Evolutionary conservation across 1,140 invertebrate genomes (phyloP).

Genomic region (Temnothorax curvispinosus): DNA sequence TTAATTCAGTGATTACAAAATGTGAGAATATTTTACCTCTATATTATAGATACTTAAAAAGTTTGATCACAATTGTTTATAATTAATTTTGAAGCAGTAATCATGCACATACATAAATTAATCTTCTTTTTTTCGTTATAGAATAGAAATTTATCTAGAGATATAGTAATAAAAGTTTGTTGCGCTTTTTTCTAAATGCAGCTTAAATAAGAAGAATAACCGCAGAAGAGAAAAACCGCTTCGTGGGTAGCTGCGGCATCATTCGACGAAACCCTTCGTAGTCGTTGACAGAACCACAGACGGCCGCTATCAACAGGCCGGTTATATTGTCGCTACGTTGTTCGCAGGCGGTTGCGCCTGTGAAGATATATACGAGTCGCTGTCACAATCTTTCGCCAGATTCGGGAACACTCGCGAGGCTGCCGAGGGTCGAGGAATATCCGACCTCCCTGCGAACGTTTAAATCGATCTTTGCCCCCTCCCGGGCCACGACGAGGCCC

Average conservation of each 20-base stretch:
- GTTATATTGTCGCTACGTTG: constrained; percentile 33
- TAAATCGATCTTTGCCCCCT: constrained; percentile 71
- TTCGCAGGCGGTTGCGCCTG: constrained; percentile 34
- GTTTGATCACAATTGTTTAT: no score
- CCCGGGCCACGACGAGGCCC: constrained; percentile 7
- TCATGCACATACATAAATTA: not conserved
- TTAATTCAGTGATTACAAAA: not conserved
- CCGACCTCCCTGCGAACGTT: constrained; percentile 65
- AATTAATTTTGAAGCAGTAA: no score
- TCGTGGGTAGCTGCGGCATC: constrained; percentile 27
- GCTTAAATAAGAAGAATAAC: not conserved
- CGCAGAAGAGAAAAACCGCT: not conserved
- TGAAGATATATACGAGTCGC: constrained; percentile 69
- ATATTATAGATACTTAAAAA: no score
- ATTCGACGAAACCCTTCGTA: constrained; percentile 63
- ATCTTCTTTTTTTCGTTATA: not conserved
- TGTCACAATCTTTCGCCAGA: constrained; percentile 72
- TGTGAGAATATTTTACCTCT: not conserved
- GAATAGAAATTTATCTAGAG: not conserved
- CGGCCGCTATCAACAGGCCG: constrained; percentile 61
- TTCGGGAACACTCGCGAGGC: constrained; percentile 67
- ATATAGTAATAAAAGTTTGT: not conserved
- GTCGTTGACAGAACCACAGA: constrained; percentile 66
- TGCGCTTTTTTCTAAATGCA: not conserved
- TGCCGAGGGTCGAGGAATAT: constrained; percentile 61